A percentile compares a stretch with the other conserved stretches of the same genome.
phyloP scores from a whole-genome alignment of 92 coral and sea anemone genomes.

The Phenganax marumi region DNA sequence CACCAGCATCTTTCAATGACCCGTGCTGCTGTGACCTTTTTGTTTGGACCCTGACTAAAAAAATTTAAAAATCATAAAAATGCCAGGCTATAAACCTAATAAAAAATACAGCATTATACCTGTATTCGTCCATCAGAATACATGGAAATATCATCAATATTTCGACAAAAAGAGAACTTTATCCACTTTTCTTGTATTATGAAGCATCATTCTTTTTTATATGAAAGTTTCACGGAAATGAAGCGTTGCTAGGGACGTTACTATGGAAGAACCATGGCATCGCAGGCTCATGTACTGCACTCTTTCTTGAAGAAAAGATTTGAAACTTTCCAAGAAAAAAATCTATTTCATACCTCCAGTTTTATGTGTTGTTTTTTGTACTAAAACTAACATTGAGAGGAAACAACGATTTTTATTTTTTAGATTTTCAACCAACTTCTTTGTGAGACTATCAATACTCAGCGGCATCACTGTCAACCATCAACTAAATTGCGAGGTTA shows the following conservation, averaged over 20 bases:
- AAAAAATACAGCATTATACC: not conserved
- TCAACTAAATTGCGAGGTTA: conserved; percentile 32
- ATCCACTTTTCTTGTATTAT: not conserved
- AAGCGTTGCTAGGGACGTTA: conserved; percentile 6
- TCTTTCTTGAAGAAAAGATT: not conserved
- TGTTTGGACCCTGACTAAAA: conserved; percentile 51
- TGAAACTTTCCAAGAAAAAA: not conserved
- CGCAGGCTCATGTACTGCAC: conserved; percentile 16
- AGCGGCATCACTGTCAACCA: conserved; percentile 28
- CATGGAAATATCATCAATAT: not conserved
- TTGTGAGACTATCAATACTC: not conserved
- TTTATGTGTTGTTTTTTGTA: not conserved
- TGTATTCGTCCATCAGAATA: conserved; percentile 31
- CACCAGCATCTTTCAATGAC: conserved; percentile 85
- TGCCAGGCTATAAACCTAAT: not conserved
- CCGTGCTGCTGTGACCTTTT: conserved; percentile 71
- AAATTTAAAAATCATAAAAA: not conserved
- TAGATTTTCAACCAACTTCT: not conserved
- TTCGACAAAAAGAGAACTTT: not conserved
- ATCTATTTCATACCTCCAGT: not conserved
- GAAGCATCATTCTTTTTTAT: not conserved
- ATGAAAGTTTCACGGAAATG: no score
- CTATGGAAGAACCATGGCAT: conserved; percentile 3
- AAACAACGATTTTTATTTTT: not conserved
- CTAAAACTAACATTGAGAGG: not conserved